phyloP scores from a whole-genome alignment of 2,113 vertebrate genomes.

The Isichthys henryi region DNA sequence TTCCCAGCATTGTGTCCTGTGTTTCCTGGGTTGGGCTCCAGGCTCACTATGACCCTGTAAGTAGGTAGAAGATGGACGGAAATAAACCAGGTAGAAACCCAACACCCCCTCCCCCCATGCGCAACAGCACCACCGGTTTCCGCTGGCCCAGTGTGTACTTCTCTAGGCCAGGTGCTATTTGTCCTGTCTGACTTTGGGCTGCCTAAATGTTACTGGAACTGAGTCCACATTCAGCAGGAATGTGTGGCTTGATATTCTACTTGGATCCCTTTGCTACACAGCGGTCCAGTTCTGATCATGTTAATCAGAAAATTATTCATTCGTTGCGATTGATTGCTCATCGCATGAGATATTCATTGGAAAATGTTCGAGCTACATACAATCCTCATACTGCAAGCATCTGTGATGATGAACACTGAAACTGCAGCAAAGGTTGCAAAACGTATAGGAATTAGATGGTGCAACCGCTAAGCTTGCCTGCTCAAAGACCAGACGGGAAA shows the following conservation, averaged over 20 bases:
- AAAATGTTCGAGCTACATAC: background rate
- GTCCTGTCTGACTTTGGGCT: background rate
- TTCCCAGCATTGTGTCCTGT: background rate
- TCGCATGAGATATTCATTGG: background rate
- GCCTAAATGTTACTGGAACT: background rate
- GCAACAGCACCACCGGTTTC: background rate
- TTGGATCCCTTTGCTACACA: background rate
- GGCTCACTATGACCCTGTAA: background rate
- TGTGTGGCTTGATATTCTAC: background rate
- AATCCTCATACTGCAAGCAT: background rate
- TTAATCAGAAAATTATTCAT: background rate
- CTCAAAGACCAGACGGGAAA: background rate
- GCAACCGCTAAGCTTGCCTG: background rate
- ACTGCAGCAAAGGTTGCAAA: background rate
- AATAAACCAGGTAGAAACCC: background rate
- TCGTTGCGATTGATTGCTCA: background rate
- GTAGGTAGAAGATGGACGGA: background rate
- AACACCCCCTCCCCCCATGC: background rate
- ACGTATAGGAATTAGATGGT: background rate
- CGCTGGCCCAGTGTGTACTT: background rate
- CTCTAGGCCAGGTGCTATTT: background rate
- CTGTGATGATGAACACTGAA: background rate
- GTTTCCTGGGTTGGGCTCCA: background rate
- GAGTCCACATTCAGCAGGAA: background rate
- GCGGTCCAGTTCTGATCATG: background rate